A percentile compares a stretch with the other conserved stretches of the same genome.
Conservation (phyloP, 1,140 invertebrate genomes). For the Lordiphosa clarofinis region DNA sequence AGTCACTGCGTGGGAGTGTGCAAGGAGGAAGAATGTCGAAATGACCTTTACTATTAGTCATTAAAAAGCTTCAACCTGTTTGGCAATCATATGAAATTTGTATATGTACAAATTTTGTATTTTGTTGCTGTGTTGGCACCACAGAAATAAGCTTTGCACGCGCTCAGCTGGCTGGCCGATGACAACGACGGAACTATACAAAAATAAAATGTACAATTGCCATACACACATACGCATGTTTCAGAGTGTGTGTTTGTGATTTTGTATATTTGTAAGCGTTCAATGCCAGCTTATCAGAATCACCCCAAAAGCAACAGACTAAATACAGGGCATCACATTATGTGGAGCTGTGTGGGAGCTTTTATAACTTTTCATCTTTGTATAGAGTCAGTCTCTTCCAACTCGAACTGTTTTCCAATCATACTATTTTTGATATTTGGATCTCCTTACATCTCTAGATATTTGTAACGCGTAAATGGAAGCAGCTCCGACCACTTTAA, state of each 20-base stretch:
- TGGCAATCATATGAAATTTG: conserved; percentile 57
- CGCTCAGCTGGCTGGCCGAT: conserved; percentile 59
- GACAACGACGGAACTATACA: conserved; percentile 27
- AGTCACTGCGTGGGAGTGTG: conserved; percentile 39
- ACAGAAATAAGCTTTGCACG: conserved; percentile 58
- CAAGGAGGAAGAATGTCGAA: conserved; percentile 13
- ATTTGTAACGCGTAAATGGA: too few species aligned
- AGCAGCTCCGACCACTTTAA: too few species aligned
- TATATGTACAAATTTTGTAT: conserved; percentile 24
- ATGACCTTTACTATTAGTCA: conserved; percentile 48
- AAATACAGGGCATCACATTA: neutral
- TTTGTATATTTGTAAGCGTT: conserved; percentile 25
- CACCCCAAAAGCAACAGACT: conserved; percentile 23
- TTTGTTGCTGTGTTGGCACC: conserved; percentile 67
- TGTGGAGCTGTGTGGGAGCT: too few species aligned
- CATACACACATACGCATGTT: conserved; percentile 3
- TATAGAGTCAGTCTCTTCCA: too few species aligned
- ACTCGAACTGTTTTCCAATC: too few species aligned
- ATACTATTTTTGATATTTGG: too few species aligned
- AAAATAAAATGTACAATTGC: conserved; percentile 19
- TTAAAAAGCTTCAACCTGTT: conserved; percentile 68
- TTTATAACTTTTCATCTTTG: too few species aligned
- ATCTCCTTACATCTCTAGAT: too few species aligned
- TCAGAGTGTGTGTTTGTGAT: conserved; percentile 1
- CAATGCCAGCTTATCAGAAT: conserved; percentile 67